phyloP scores from a whole-genome alignment of 2,113 vertebrate genomes.

The Protobothrops flavoviridis region DNA sequence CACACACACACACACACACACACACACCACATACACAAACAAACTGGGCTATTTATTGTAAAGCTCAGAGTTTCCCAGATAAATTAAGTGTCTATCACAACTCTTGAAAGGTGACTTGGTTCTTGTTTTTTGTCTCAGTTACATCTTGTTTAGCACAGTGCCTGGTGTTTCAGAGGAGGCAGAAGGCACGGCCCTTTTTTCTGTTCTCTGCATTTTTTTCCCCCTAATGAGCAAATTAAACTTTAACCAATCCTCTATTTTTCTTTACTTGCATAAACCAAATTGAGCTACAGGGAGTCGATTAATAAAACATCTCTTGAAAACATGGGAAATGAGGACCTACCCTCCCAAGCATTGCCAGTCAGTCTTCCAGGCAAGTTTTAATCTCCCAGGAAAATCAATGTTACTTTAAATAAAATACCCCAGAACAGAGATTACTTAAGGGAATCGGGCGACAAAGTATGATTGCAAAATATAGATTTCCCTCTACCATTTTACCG shows the following conservation, averaged over 20 bases:
- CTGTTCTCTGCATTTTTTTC: slow-evolving; percentile 25
- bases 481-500: slow-evolving; percentile 28
- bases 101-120: slow-evolving; percentile 44
- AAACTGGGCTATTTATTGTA: slow-evolving; percentile 8
- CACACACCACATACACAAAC: neutral
- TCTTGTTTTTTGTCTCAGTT: slow-evolving; percentile 38
- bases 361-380: slow-evolving; percentile 59
- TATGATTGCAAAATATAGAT: slow-evolving; percentile 66
- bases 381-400: slow-evolving; percentile 66
- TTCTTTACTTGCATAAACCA: slow-evolving; percentile 59
- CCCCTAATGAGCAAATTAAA: slow-evolving; percentile 32
- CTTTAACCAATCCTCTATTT: slow-evolving; percentile 56
- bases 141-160: slow-evolving; percentile 50
- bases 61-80: slow-evolving; percentile 8
- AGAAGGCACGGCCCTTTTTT: neutral
- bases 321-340: neutral
- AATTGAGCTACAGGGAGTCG: slow-evolving; percentile 59
- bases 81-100: slow-evolving; percentile 33
- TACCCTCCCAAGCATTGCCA: slow-evolving; percentile 34
- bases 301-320: slow-evolving; percentile 61
- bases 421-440: slow-evolving; percentile 61
- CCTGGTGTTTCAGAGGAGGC: slow-evolving; percentile 17
- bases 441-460: slow-evolving; percentile 58
- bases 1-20: neutral
- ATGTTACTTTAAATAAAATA: slow-evolving; percentile 69